These are phyloP conservation scores for Phycodurus eques DNA, from an alignment of 2,113 vertebrate species.

Conservation along the genomic window DNA sequence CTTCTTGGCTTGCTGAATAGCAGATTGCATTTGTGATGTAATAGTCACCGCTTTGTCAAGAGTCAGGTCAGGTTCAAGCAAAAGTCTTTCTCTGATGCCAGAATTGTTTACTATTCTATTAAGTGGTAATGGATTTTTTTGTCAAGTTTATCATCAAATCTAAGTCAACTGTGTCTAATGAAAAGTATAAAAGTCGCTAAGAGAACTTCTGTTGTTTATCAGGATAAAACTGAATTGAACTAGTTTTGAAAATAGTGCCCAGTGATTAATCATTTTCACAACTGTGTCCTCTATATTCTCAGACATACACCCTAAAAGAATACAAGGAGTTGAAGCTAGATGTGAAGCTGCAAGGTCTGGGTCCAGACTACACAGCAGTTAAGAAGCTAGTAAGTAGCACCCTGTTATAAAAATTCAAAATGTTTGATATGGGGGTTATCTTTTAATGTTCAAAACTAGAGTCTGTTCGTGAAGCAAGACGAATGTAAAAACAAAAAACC, in stretches of 20 bases:
- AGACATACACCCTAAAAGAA: conserved; percentile 70
- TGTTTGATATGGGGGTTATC: neutral
- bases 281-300: conserved; percentile 2
- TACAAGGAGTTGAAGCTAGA: conserved; percentile 66
- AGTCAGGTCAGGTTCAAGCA: too few relatives aligned
- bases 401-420: neutral
- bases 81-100: too few relatives aligned
- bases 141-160: too few relatives aligned
- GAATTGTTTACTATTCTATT: too few relatives aligned
- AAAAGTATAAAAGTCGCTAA: neutral
- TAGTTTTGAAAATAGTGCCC: neutral
- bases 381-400: conserved; percentile 78
- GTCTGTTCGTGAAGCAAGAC: neutral
- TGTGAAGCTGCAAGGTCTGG: conserved; percentile 80
- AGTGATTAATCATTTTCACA: too few relatives aligned
- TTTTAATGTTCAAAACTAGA: too few relatives aligned
- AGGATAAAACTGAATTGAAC: neutral
- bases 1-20: too few relatives aligned
- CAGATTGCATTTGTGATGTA: too few relatives aligned
- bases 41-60: too few relatives aligned
- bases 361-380: conserved; percentile 75
- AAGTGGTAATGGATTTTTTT: too few relatives aligned
- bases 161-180: too few relatives aligned
- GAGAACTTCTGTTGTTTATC: neutral
- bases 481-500: too few relatives aligned